A percentile compares a stretch with the other conserved stretches of the same genome.
Conservation (phyloP, 1,140 invertebrate genomes). For the Hylyphantes graminicola region DNA sequence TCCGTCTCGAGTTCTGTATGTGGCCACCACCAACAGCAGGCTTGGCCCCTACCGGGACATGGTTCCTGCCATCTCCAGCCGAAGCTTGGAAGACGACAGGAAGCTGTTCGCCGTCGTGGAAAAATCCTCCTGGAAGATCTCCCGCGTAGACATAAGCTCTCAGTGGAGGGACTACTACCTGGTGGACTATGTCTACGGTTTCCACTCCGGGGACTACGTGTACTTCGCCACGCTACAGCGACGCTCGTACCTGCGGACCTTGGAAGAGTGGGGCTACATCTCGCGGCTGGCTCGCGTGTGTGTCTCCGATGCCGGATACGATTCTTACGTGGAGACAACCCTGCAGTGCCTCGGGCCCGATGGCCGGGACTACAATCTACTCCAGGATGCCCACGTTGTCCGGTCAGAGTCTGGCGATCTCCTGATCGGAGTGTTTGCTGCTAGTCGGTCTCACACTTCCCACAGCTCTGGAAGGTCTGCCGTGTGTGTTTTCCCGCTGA, state of each 20-base stretch:
- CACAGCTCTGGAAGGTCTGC: slow-evolving; percentile 80
- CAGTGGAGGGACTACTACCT: slow-evolving; percentile 85
- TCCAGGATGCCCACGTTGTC: slow-evolving; percentile 89
- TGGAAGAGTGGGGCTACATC: slow-evolving; percentile 89
- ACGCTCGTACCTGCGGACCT: slow-evolving; percentile 83
- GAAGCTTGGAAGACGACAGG: slow-evolving; percentile 81
- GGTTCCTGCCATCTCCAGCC: slow-evolving; percentile 91
- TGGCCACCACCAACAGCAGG: slow-evolving; percentile 93
- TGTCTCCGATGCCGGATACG: slow-evolving; percentile 92
- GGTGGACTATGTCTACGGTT: slow-evolving; percentile 96
- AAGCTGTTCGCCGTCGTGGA: slow-evolving; percentile 79
- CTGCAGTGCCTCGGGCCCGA: slow-evolving; percentile 80
- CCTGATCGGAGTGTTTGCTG: slow-evolving; percentile 85
- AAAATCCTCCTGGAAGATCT: slow-evolving; percentile 72
- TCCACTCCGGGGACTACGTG: slow-evolving; percentile 91
- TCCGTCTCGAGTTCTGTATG: slow-evolving; percentile 81
- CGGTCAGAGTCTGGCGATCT: slow-evolving; percentile 74
- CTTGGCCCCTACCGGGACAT: slow-evolving; percentile 91
- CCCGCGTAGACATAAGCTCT: slow-evolving; percentile 90
- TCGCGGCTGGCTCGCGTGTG: slow-evolving; percentile 90
- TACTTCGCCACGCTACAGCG: slow-evolving; percentile 98
- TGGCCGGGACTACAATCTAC: slow-evolving; percentile 82
- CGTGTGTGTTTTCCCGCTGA: slow-evolving; percentile 75
- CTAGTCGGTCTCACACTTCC: slow-evolving; percentile 82
- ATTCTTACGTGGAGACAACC: slow-evolving; percentile 84